Conservation (phyloP, 2,797 vertebrate genomes). For the Molossus molossus region DNA sequence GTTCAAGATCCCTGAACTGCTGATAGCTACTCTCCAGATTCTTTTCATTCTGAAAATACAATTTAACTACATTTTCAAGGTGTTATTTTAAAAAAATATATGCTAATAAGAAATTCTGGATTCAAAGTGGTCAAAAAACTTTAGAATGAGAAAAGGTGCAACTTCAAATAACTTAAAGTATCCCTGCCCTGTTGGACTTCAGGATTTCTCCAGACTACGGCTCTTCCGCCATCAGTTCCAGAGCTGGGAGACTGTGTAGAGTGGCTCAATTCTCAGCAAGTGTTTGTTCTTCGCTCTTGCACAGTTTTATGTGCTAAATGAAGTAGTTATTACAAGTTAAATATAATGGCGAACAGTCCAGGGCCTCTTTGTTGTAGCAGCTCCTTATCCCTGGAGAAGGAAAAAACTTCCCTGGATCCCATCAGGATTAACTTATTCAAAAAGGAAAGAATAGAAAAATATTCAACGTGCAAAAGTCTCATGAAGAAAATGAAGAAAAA, state of each 20-base stretch:
- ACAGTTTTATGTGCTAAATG: neutral
- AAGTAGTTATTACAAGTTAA: neutral
- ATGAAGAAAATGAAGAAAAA: slow-evolving; percentile 78
- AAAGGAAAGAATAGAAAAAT: slow-evolving; percentile 63
- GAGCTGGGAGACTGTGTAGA: neutral
- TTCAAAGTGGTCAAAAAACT: slow-evolving; percentile 27
- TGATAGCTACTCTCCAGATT: neutral
- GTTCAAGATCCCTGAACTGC: neutral
- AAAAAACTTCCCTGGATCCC: neutral
- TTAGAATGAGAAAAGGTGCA: neutral
- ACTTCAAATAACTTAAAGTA: slow-evolving; percentile 20
- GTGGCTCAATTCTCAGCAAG: neutral
- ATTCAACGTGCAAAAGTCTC: slow-evolving; percentile 81
- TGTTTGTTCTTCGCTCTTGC: neutral
- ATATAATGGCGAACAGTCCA: neutral
- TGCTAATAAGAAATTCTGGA: neutral
- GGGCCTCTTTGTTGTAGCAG: neutral
- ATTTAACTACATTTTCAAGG: neutral
- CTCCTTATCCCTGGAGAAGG: neutral
- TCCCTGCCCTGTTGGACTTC: neutral
- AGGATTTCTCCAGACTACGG: neutral
- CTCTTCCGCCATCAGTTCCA: neutral
- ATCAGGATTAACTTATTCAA: slow-evolving; percentile 68
- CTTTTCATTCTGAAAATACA: slow-evolving; percentile 34
- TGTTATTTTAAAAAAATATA: slow-evolving; percentile 24